Evolutionary conservation across 2,113 vertebrate genomes (phyloP).

Genomic region (Larimichthys polyactis): DNA sequence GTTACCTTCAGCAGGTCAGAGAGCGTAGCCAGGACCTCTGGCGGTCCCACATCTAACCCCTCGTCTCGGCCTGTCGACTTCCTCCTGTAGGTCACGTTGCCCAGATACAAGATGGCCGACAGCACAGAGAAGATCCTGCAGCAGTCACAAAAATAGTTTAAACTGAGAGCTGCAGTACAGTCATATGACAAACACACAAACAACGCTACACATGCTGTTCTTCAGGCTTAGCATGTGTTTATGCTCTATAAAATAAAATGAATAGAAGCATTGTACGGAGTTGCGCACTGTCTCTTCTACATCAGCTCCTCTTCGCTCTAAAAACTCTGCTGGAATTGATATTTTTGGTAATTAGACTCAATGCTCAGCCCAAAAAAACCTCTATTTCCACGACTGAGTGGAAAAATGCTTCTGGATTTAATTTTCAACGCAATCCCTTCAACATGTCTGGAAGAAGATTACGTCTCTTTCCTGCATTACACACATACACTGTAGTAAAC

Average conservation of each 20-base stretch:
- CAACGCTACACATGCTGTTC: neutral
- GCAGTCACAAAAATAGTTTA: constrained; percentile 15
- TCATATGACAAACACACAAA: neutral
- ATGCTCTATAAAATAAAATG: constrained; percentile 2
- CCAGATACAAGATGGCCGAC: constrained; percentile 97
- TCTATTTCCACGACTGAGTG: neutral
- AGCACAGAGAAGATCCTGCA: constrained; percentile 95
- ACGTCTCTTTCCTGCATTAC: neutral
- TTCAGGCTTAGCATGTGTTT: constrained; percentile 8
- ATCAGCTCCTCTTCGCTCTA: constrained; percentile 18
- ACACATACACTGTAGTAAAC: neutral
- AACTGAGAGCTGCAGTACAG: neutral
- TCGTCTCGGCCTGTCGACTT: constrained; percentile 95
- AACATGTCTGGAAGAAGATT: neutral
- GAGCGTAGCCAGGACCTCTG: constrained; percentile 92
- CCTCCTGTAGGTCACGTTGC: constrained; percentile 93
- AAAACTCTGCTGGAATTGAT: constrained; percentile 25
- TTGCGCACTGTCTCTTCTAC: neutral
- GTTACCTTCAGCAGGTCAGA: constrained; percentile 94
- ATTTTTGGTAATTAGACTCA: constrained; percentile 25
- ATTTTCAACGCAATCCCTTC: constrained; percentile 4
- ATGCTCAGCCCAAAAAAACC: neutral
- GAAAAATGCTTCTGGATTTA: constrained; percentile 4
- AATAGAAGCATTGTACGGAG: constrained; percentile 15
- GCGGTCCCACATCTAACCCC: constrained; percentile 94